phyloP scores from a whole-genome alignment of 2,113 vertebrate species.

The Limnothrissa miodon region DNA sequence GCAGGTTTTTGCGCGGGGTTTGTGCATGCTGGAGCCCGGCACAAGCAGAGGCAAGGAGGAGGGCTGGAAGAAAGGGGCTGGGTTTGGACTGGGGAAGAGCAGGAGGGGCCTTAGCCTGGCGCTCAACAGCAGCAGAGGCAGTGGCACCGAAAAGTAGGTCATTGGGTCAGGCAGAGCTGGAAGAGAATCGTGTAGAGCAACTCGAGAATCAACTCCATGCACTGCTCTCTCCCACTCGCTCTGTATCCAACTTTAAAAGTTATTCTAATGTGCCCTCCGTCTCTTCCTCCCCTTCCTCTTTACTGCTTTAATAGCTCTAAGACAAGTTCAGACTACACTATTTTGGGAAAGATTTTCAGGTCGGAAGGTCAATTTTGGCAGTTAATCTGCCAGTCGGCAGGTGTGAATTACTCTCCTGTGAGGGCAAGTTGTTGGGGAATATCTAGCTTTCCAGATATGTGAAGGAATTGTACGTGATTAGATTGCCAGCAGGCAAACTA shows the following conservation, averaged over 20 bases:
- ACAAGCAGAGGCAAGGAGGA: background rate
- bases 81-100: background rate
- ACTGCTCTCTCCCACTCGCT: background rate
- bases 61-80: constrained; percentile 16
- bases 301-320: too few species aligned
- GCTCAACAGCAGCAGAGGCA: constrained; percentile 1
- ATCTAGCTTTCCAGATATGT: too few species aligned
- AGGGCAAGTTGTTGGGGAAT: too few species aligned
- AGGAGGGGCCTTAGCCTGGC: constrained; percentile 20
- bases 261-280: background rate
- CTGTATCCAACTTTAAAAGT: background rate
- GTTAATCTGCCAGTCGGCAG: too few species aligned
- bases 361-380: too few species aligned
- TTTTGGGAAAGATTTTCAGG: too few species aligned
- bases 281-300: too few species aligned
- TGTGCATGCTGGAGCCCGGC: background rate
- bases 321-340: too few species aligned
- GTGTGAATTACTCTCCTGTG: too few species aligned
- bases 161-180: constrained; percentile 46
- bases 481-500: too few species aligned
- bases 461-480: too few species aligned
- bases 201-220: background rate
- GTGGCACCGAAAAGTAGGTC: constrained; percentile 47
- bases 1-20: background rate
- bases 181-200: background rate